Evolutionary conservation across 2,888 invertebrate genomes (phyloP), one percentile per base, ranked within the genome.

Genomic region (Herminia tarsipennalis): DNA sequence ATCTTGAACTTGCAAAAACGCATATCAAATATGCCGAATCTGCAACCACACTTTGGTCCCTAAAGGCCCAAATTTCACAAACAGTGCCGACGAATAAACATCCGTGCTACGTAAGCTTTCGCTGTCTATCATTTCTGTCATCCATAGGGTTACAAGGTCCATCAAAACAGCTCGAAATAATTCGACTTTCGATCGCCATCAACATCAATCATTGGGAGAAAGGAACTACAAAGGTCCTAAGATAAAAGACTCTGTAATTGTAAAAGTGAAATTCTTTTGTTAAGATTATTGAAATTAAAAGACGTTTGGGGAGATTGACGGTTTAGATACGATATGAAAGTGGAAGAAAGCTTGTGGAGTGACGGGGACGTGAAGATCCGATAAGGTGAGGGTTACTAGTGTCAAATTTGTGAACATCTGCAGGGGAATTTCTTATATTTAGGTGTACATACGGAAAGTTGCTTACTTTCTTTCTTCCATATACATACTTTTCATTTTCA

Each of bases 201-300:
- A 64, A 55, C 56, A 66, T 67, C 68, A 58, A 58, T 66, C 66
- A 66, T 55, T 49, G 50, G 51, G 68, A 66, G 66, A 67, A 66
- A 67, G 61, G 59, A 52, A 41, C 35, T 41, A 51, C 52, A 52
- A 58, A 66, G 53, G 48, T 53, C 10, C 45, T 20, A 29, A 55
- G 45, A 55, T 50, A 57, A 62, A 51, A 59, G 51, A 38, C 54
- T 53, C 38, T 22, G 41, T 36, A 48, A 41, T 49, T 32, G 42
- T 55, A 60, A 60, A 66, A 66, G 66, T 63, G 64, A 66, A 66
- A 66, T 53, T 66, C 51, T 66, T 57, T 67, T 66, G 66, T 66
- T 63, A 32, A 10, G 41, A 53, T 45, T 63, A 63, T 66, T 55
- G 43, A 54, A 60, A 63, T 66, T 60, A 60, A 55, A 56, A 63